A percentile compares a stretch with the other conserved stretches of the same genome.
phyloP scores from a whole-genome alignment of 2,888 invertebrate genomes.

The Serripes groenlandicus region DNA sequence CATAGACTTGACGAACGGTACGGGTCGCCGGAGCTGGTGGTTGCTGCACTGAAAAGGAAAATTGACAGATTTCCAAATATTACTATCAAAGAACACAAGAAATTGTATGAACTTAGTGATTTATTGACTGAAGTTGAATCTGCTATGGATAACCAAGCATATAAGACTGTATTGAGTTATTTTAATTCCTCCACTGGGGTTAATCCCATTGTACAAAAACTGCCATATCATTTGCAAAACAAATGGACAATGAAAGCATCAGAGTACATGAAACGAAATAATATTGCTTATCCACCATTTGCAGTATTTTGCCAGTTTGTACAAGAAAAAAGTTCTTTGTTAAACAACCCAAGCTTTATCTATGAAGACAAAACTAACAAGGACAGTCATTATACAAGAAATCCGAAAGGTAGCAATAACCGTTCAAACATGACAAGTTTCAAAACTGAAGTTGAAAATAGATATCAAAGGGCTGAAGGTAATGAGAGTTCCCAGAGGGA shows the following conservation, averaged over 20 bases:
- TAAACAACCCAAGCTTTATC: constrained; percentile 2
- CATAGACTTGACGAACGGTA: neutral
- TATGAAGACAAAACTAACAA: neutral
- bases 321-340: neutral
- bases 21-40: neutral
- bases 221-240: constrained; percentile 15
- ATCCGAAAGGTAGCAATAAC: neutral
- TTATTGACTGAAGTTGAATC: constrained; percentile 48
- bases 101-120: constrained; percentile 53
- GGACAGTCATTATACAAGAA: neutral
- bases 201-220: constrained; percentile 30
- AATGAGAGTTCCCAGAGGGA: neutral
- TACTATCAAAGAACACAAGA: constrained; percentile 33
- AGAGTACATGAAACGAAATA: neutral
- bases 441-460: neutral
- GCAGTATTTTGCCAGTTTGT: constrained; percentile 32
- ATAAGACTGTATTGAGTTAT: constrained; percentile 36
- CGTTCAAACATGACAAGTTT: neutral
- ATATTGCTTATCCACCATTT: constrained; percentile 51
- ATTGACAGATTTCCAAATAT: constrained; percentile 49
- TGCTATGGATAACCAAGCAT: constrained; percentile 35
- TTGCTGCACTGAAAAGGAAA: constrained; percentile 30
- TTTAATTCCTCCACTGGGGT: constrained; percentile 57
- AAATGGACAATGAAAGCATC: constrained; percentile 5
- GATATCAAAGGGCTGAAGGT: constrained; percentile 1